Conservation (phyloP, 2,797 vertebrate species). For the Sandelia bainsii region DNA sequence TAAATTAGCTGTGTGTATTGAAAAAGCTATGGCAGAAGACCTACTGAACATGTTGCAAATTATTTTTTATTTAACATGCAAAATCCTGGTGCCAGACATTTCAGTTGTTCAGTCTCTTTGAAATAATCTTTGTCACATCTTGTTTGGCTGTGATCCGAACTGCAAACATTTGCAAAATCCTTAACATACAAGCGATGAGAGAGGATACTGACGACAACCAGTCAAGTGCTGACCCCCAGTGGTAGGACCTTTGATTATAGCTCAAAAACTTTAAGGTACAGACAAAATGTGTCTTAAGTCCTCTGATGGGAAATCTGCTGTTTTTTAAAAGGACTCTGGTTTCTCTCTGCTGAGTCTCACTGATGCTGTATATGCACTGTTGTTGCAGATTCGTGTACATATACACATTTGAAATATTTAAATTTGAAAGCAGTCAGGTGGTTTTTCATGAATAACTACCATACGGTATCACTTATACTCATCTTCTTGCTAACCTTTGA, state of each 20-base stretch:
- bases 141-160: background rate
- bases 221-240: conserved; percentile 46
- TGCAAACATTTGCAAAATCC: background rate
- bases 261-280: background rate
- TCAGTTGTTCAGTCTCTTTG: background rate
- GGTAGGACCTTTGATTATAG: background rate
- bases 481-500: background rate
- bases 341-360: background rate
- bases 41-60: background rate
- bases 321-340: background rate
- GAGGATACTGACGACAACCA: background rate
- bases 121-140: background rate
- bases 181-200: background rate
- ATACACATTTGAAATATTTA: background rate
- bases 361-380: background rate
- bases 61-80: background rate
- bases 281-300: background rate
- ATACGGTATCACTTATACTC: background rate
- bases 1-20: conserved; percentile 14
- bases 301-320: background rate
- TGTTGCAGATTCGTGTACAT: background rate
- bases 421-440: background rate
- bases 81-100: background rate
- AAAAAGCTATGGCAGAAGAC: background rate
- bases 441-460: background rate